Percentiles rank a stretch among this genome's conserved stretches.
These are phyloP conservation scores for Onchidella celtica DNA, from an alignment of 2,888 invertebrate genomes.

Conservation along the genomic window DNA sequence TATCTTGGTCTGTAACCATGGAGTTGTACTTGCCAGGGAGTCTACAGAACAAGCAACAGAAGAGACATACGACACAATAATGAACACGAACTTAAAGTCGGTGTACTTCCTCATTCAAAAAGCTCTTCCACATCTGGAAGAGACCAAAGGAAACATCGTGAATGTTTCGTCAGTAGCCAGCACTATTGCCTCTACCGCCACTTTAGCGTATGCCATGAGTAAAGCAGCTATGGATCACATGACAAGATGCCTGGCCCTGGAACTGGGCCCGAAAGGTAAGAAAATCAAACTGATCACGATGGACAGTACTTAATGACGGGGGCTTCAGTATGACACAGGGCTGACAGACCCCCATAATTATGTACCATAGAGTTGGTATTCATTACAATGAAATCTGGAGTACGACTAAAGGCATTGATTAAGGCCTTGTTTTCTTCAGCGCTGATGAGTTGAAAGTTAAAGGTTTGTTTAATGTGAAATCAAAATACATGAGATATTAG, in stretches of 20 bases:
- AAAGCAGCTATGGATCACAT: conserved; percentile 37
- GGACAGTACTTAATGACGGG: no score
- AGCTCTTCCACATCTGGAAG: conserved; percentile 38
- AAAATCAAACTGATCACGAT: no score
- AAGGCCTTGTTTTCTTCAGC: no score
- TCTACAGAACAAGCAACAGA: not conserved
- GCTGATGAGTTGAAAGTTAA: no score
- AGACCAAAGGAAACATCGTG: conserved; percentile 38
- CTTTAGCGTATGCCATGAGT: not conserved
- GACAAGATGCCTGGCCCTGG: conserved; percentile 29
- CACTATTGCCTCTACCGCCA: not conserved
- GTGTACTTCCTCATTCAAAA: conserved; percentile 38
- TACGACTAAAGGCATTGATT: no score
- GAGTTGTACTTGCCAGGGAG: not conserved
- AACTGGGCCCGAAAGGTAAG: conserved; percentile 9
- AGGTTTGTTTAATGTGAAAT: no score
- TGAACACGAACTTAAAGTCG: conserved; percentile 41
- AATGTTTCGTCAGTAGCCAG: not conserved
- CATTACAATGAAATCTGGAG: no score
- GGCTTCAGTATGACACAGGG: no score
- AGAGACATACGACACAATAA: conserved; percentile 30
- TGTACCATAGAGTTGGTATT: no score
- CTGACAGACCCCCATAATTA: no score
- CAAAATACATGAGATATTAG: no score
- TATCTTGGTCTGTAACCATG: conserved; percentile 32